Conservation (phyloP, 1,140 invertebrate genomes). For the Phymastichus coffea region DNA sequence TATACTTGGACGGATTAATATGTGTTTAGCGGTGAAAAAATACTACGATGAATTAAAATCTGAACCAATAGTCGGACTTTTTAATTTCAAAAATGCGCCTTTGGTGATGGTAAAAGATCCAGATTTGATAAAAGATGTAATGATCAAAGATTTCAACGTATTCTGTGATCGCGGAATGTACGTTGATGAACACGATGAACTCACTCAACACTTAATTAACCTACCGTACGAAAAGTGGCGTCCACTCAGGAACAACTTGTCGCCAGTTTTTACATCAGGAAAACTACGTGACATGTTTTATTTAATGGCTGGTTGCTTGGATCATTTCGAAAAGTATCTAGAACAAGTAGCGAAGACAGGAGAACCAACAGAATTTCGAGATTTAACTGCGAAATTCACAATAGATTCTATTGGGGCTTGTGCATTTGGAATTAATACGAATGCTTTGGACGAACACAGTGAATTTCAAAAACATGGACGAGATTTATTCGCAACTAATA, state of each 20-base stretch:
- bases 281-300: constrained; percentile 52
- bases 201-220: constrained; percentile 47
- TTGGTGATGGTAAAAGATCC: constrained; percentile 30
- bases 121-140: constrained; percentile 32
- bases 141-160: constrained; percentile 32
- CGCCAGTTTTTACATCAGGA: constrained; percentile 36
- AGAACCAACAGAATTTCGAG: constrained; percentile 36
- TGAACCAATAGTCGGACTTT: constrained; percentile 35
- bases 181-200: constrained; percentile 54
- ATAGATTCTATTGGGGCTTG: constrained; percentile 51
- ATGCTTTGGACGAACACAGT: constrained; percentile 53
- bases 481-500: constrained; percentile 38
- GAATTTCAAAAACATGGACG: constrained; percentile 49
- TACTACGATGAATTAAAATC: constrained; percentile 30
- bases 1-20: constrained; percentile 20
- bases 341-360: constrained; percentile 14
- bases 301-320: constrained; percentile 39
- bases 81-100: constrained; percentile 23
- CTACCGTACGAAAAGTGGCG: constrained; percentile 45
- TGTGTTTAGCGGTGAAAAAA: constrained; percentile 28
- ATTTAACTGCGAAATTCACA: constrained; percentile 50
- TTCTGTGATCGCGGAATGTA: constrained; percentile 38
- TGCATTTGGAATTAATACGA: constrained; percentile 54
- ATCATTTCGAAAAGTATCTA: constrained; percentile 37
- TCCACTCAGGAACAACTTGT: constrained; percentile 41